Evolutionary conservation across 1,140 invertebrate genomes (phyloP).

Genomic region (Neoseiulus cucumeris): DNA sequence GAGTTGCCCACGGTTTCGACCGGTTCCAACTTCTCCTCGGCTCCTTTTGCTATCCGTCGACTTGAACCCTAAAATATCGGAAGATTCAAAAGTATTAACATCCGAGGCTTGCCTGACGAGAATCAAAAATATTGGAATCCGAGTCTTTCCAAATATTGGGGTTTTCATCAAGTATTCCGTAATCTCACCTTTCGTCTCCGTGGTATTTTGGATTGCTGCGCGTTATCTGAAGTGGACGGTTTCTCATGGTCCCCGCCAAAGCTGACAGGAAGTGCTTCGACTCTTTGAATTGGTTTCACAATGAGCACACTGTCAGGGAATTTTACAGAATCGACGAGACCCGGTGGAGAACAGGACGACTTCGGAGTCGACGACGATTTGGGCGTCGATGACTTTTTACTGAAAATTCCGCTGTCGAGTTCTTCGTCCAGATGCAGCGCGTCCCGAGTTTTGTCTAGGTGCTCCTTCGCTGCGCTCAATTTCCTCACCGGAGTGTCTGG

Average conservation of each 20-base stretch:
- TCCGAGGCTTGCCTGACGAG: background rate
- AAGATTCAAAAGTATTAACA: too few species aligned
- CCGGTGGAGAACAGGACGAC: background rate
- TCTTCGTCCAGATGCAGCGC: background rate
- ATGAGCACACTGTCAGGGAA: background rate
- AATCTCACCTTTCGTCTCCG: background rate
- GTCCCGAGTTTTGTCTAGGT: background rate
- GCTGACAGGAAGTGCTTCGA: background rate
- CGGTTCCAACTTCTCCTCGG: too few species aligned
- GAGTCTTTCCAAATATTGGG: background rate
- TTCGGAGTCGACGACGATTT: background rate
- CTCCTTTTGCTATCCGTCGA: too few species aligned
- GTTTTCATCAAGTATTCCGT: background rate
- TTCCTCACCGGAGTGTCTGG: background rate
- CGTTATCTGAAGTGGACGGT: background rate
- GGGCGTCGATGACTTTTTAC: background rate
- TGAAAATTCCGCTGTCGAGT: background rate
- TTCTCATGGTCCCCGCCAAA: background rate
- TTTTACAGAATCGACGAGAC: background rate
- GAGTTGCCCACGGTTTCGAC: too few species aligned
- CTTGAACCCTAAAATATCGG: too few species aligned
- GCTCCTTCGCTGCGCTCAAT: background rate
- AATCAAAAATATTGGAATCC: background rate
- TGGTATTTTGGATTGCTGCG: background rate
- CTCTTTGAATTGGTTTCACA: background rate